Evolutionary conservation across 2,888 invertebrate genomes (phyloP).

Genomic region (Margaritifera margaritifera): DNA sequence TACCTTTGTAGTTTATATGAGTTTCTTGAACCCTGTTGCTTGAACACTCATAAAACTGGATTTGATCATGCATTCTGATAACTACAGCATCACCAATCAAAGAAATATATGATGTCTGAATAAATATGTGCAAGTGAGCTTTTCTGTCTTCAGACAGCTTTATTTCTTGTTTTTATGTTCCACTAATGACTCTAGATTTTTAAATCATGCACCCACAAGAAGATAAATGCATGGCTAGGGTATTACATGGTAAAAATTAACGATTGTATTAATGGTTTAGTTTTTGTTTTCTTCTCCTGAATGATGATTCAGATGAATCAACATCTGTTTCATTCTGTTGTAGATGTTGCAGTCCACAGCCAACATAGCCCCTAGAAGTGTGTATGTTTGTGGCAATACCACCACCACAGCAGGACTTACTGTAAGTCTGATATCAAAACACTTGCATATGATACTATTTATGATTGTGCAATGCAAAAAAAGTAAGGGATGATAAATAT

Average conservation of each 20-base stretch:
- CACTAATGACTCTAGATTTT: no score
- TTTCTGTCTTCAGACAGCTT: no score
- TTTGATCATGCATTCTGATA: no score
- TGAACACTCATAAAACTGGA: no score
- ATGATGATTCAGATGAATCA: not conserved
- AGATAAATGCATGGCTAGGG: no score
- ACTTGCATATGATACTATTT: not conserved
- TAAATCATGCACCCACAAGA: no score
- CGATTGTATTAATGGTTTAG: not conserved
- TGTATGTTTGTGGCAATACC: slow-evolving; percentile 91
- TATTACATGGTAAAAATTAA: not conserved
- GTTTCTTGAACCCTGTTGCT: no score
- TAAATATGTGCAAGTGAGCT: no score
- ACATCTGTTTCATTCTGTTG: slow-evolving; percentile 5
- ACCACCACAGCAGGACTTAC: slow-evolving; percentile 79
- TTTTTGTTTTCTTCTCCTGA: not conserved
- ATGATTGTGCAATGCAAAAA: not conserved
- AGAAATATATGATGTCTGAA: no score
- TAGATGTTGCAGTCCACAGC: slow-evolving; percentile 87
- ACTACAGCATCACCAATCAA: no score
- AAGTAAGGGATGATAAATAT: not conserved
- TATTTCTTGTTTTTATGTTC: no score
- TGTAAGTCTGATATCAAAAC: slow-evolving; percentile 48
- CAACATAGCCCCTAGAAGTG: slow-evolving; percentile 85
- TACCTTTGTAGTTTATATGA: no score